A percentile compares a stretch with the other conserved stretches of the same genome.
phyloP scores from a whole-genome alignment of 2,888 invertebrate species.

The Zele albiditarsus region DNA sequence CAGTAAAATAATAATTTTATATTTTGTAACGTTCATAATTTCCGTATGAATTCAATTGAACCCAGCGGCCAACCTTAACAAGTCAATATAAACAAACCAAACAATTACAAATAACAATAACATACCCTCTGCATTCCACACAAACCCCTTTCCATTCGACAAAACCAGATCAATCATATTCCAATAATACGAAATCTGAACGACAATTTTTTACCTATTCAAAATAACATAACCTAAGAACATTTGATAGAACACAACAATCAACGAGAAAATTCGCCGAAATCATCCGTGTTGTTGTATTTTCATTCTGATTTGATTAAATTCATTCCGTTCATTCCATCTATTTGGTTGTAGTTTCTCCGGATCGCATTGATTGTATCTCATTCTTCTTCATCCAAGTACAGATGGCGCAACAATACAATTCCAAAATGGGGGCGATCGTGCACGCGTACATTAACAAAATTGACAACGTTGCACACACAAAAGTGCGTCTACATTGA shows the following conservation, averaged over 20 bases:
- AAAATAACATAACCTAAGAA: no score
- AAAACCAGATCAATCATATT: conserved; percentile 66
- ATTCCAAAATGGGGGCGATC: neutral
- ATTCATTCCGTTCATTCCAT: no score
- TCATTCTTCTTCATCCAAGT: neutral
- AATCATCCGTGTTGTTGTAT: no score
- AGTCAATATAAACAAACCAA: conserved; percentile 21
- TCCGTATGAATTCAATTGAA: conserved; percentile 5
- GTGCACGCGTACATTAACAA: neutral
- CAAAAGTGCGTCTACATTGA: neutral
- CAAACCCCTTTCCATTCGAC: conserved; percentile 76
- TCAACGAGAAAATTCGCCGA: no score
- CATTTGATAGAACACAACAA: no score
- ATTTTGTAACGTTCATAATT: neutral
- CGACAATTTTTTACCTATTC: no score
- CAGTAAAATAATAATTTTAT: no score
- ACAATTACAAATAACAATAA: conserved; percentile 20
- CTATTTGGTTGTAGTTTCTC: no score
- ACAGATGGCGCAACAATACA: neutral
- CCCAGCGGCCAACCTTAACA: neutral
- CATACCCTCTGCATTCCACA: conserved; percentile 81
- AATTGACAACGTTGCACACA: conserved; percentile 9
- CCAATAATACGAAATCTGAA: no score
- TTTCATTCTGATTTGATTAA: no score
- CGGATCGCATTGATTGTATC: neutral